Percentiles rank a stretch among this genome's conserved stretches.
Conservation (phyloP, 2,888 invertebrate species). For the Sisyra nigra region DNA sequence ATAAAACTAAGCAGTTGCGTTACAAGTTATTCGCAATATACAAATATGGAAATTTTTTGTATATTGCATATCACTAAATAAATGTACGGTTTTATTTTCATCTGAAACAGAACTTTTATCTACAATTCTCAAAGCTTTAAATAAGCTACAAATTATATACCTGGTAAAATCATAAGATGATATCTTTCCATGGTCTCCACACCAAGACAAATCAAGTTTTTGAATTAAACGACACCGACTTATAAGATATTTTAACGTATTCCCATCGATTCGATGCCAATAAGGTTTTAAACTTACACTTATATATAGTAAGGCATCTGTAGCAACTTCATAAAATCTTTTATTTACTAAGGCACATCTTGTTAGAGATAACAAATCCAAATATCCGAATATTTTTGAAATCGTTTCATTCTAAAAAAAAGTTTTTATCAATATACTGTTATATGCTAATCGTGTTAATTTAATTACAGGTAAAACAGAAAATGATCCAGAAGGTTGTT, state of each 20-base stretch:
- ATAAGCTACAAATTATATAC: too few relatives aligned
- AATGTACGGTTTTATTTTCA: neutral
- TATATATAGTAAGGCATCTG: slow-evolving; percentile 60
- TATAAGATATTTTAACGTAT: slow-evolving; percentile 35
- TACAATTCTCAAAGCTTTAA: neutral
- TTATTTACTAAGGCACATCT: slow-evolving; percentile 60
- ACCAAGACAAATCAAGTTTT: slow-evolving; percentile 78
- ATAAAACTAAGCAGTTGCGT: too few relatives aligned
- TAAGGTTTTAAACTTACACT: slow-evolving; percentile 69
- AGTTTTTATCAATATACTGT: slow-evolving; percentile 8
- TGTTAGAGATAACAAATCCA: slow-evolving; percentile 65
- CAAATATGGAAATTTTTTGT: too few relatives aligned
- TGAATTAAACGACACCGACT: slow-evolving; percentile 50
- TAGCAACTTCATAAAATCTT: slow-evolving; percentile 52
- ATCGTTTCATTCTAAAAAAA: slow-evolving; percentile 65
- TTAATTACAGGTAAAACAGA: slow-evolving; percentile 25
- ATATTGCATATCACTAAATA: too few relatives aligned
- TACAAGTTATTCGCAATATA: too few relatives aligned
- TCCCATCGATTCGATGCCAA: slow-evolving; percentile 57
- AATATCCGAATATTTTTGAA: slow-evolving; percentile 58
- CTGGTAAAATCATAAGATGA: slow-evolving; percentile 28
- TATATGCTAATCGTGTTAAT: slow-evolving; percentile 6
- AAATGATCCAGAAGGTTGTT: slow-evolving; percentile 11
- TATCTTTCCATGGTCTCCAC: slow-evolving; percentile 48
- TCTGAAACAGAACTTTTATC: neutral